Evolutionary conservation across 2,888 invertebrate genomes (phyloP).

Genomic region (Epinotia bilunana): DNA sequence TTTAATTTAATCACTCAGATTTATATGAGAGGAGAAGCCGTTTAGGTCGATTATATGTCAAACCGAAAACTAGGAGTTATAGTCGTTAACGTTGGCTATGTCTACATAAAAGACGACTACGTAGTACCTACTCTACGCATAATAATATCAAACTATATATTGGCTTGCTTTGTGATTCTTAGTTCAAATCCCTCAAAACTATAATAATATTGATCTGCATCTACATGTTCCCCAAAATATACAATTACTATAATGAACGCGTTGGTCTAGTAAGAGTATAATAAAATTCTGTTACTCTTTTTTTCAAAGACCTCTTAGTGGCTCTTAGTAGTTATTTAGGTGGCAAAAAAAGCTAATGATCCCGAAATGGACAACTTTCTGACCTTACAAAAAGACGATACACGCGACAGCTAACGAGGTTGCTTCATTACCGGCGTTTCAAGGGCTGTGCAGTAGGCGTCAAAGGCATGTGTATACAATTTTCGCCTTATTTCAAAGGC

Average conservation of each 20-base stretch:
- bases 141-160: too few relatives aligned
- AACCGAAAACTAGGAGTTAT: too few relatives aligned
- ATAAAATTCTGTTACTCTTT: background rate
- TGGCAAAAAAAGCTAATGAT: constrained; percentile 33
- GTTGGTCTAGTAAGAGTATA: background rate
- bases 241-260: background rate
- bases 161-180: too few relatives aligned
- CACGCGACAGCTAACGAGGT: constrained; percentile 35
- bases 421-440: constrained; percentile 31
- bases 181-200: too few relatives aligned
- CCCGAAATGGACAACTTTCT: constrained; percentile 11
- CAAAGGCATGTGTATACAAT: background rate
- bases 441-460: background rate
- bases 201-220: too few relatives aligned
- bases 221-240: background rate
- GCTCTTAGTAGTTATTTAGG: too few relatives aligned
- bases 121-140: too few relatives aligned
- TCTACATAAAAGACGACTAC: too few relatives aligned
- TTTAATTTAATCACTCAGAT: too few relatives aligned
- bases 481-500: background rate
- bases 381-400: constrained; percentile 40
- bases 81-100: too few relatives aligned
- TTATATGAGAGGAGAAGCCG: too few relatives aligned
- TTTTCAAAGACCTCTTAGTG: background rate
- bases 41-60: too few relatives aligned